Base-by-base conservation (phyloP, 2,797 vertebrate genomes). In the Nyctalus aviator region DNA sequence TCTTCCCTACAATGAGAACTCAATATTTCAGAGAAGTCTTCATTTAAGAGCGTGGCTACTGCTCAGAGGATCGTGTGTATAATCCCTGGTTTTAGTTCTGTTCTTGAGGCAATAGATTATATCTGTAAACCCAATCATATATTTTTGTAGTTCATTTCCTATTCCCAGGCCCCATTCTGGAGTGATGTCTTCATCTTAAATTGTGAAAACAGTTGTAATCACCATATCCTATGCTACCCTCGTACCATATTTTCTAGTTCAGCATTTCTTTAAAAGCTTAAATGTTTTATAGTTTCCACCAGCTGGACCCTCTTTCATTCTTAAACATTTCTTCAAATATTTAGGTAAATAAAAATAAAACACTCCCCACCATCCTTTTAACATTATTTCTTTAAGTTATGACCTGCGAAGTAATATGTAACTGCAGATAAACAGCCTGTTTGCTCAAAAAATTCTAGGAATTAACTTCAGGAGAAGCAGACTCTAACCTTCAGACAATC, bases 321-420 rank as follows among this genome's bases (percentile, higher is more conserved):
- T 88, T 59, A 79, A 75, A 55, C 30, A 37, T 88, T 57, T 92
- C 48, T 6, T 90, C 8, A 83, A 83, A 50, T 90, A 35, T 82
- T 37, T 8, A 48, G 12, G 30, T 5, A 62, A 94, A 41, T 30
- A 17, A 94, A 23, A 59, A 27, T 2, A 55, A 5, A 77, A 55
- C n/a, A 21, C 21, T 53, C 48, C 12, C 48, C 20, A 35, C n/a
- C 75, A 77, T 55, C 32, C 18, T 76, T 76, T 76, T 32, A 76
- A 53, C 30, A 53, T 76, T 32, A 76, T 77, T 77, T 77, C 75
- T 77, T 32, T 53, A 53, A 55, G 32, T 35, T 21, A 55, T 77
- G n/a, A 53, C 48, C 48, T 55, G n/a, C 55, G 55, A 77, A 55
- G 4, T 53, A 55, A 77, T 55, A 77, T 55, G 12, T 23, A 30